Evolutionary conservation across 1,140 invertebrate genomes (phyloP).

Genomic region (Cyrtorhinus lividipennis): DNA sequence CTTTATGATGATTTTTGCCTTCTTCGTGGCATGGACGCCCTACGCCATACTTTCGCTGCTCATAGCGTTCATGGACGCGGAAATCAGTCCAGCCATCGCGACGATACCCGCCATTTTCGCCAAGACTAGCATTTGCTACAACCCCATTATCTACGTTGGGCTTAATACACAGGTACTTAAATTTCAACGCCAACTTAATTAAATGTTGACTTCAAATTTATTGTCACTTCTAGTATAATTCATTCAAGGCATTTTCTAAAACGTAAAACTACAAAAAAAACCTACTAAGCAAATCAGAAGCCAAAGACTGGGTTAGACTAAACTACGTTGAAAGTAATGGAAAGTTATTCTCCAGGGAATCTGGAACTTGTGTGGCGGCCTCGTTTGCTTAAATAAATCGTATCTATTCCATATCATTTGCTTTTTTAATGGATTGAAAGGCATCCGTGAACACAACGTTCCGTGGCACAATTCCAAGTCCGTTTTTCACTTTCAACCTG

Average conservation of each 20-base stretch:
- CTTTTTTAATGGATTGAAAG: too few relatives aligned
- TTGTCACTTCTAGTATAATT: neutral
- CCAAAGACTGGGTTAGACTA: too few relatives aligned
- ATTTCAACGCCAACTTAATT: neutral
- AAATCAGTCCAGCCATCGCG: conserved; percentile 39
- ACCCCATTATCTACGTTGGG: conserved; percentile 65
- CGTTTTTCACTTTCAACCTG: too few relatives aligned
- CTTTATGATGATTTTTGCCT: conserved; percentile 50
- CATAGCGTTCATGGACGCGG: conserved; percentile 27
- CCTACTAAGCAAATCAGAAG: too few relatives aligned
- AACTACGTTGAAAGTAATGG: too few relatives aligned
- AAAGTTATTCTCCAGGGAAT: too few relatives aligned
- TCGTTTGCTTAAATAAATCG: too few relatives aligned
- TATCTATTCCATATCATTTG: too few relatives aligned
- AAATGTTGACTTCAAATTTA: neutral
- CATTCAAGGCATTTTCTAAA: neutral
- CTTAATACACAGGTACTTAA: conserved; percentile 48
- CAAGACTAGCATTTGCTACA: conserved; percentile 67
- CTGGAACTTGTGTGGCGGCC: too few relatives aligned
- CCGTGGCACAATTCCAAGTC: too few relatives aligned
- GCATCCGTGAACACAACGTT: too few relatives aligned
- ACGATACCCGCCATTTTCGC: conserved; percentile 60
- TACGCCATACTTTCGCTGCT: conserved; percentile 56
- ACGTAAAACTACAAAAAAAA: neutral
- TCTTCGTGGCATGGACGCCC: conserved; percentile 59